Base-by-base conservation (phyloP, 2,888 invertebrate species). In the Chironomus tentans region DNA sequence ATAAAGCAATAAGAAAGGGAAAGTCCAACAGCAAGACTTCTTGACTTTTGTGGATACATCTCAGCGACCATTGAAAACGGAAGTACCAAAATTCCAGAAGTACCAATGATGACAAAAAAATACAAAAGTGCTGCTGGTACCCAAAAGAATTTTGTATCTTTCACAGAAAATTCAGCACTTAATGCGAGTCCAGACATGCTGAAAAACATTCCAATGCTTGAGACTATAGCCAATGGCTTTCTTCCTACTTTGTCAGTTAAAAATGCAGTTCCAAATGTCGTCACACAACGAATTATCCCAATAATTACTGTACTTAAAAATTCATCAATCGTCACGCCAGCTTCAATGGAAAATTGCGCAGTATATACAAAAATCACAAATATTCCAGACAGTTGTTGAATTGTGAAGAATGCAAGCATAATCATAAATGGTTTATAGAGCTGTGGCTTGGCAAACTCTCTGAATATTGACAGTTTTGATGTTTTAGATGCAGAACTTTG, bases 1-100 rank as follows among this genome's bases (percentile, higher is more conserved):
- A 87, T 80, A 80, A 89, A 91, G 0, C 88, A 87, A 46, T 88
- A 86, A n/a, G 88, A 87, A 0, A 90, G 87, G 71, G 89, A 88
- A 10, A 90, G 84, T 0, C 91, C 91, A 0, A 91, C 88, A 0
- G 91, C 91, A 0, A 90, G 80, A 0, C 90, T 91, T 47, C 90
- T 84, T 0, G 87, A 86, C 76, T 85, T 86, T 1, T 87, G 86
- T 0, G 91, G 87, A 80, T 91, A 91, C 0, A 92, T 84, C 82
- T 92, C 92, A 0, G 91, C 91, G 78, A 90, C 89, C 87, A 92
- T 88, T 46, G 90, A 88, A 88, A 92, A 92, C 0, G 92, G 91
- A 71, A 92, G 80, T 0, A 91, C 90, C 12, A 89, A 86, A 21
- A 89, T 80, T 0, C 91, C 90, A 74, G 88, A 84, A 0, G 87